Conservation (phyloP, 2,797 vertebrate species). For the Propithecus perrieri region DNA sequence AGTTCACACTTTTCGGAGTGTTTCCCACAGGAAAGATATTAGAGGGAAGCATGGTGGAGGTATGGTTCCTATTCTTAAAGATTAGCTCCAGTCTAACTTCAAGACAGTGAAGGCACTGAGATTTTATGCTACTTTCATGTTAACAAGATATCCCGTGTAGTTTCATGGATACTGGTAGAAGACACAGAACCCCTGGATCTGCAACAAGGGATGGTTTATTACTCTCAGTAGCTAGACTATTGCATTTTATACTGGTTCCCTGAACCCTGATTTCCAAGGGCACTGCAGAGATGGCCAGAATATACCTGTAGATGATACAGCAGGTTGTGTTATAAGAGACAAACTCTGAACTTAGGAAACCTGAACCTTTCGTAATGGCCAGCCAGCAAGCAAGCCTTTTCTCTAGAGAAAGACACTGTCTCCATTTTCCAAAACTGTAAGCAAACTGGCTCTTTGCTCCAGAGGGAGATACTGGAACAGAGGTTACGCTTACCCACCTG, state of each 20-base stretch:
- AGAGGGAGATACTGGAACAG: neutral
- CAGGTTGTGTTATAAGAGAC: neutral
- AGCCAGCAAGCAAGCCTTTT: neutral
- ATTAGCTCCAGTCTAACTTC: neutral
- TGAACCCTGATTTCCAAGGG: neutral
- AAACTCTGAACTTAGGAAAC: neutral
- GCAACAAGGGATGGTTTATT: neutral
- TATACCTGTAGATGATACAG: neutral
- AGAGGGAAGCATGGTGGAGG: neutral
- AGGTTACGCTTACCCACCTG: neutral
- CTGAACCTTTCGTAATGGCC: neutral
- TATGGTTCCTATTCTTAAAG: neutral
- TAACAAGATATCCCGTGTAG: neutral
- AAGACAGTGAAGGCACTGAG: neutral
- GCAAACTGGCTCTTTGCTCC: neutral
- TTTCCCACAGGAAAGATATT: neutral
- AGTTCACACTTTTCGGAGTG: neutral
- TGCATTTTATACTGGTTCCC: neutral
- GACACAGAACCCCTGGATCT: neutral
- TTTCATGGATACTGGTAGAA: neutral
- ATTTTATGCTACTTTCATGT: neutral
- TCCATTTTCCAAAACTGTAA: neutral
- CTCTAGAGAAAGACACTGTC: neutral
- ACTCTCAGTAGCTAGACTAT: neutral
- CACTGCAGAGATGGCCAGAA: too few relatives aligned